Evolutionary conservation across 2,888 invertebrate genomes (phyloP).

Genomic region (Rugalucina vietnamica): DNA sequence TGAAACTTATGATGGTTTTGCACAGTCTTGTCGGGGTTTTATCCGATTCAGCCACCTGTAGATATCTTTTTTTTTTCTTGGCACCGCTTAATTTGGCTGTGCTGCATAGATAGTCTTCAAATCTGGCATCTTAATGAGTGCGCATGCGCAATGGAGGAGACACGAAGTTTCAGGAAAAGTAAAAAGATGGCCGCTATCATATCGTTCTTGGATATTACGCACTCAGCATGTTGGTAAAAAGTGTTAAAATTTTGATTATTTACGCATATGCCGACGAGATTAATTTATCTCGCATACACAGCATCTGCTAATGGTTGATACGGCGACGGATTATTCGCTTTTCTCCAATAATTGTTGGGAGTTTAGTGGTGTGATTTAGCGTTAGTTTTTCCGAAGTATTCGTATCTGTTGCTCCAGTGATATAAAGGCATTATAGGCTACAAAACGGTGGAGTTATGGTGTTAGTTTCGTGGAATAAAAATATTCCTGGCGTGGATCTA

Average conservation of each 20-base stretch:
- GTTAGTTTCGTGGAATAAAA: constrained; percentile 3
- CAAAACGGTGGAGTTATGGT: background rate
- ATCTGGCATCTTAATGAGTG: background rate
- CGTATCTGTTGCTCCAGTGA: background rate
- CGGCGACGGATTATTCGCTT: background rate
- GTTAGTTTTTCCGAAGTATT: constrained; percentile 8
- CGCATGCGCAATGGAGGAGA: constrained; percentile 9
- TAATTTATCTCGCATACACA: background rate
- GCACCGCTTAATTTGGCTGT: constrained; percentile 4
- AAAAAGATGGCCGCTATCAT: constrained; percentile 6
- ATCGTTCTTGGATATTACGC: background rate
- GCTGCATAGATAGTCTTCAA: constrained; percentile 2
- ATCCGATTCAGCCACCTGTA: no score
- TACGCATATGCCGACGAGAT: constrained; percentile 7
- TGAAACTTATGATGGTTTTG: no score
- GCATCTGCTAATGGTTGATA: constrained; percentile 6
- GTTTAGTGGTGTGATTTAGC: constrained; percentile 6
- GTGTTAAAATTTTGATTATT: constrained; percentile 3
- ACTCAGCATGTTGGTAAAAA: constrained; percentile 7
- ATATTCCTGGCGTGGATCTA: background rate
- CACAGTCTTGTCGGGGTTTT: no score
- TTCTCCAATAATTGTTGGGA: constrained; percentile 9
- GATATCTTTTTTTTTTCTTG: no score
- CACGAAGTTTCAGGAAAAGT: background rate
- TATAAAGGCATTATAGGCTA: no score